Base-by-base conservation (phyloP, 2,113 vertebrate species). In the Rhineura floridana region DNA sequence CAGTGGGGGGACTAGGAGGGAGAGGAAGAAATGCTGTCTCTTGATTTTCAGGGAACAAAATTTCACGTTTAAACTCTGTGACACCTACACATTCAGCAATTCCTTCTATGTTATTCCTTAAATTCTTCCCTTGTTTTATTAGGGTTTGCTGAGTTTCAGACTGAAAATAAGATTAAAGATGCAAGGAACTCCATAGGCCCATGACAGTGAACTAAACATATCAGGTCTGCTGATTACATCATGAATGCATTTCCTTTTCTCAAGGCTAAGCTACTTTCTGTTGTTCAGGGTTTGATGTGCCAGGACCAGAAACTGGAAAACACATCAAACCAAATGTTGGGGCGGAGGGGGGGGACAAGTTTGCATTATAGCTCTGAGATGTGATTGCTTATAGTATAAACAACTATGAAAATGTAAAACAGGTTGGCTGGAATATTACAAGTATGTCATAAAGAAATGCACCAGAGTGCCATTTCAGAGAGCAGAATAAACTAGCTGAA, bases 261-360 rank as follows among this genome's bases (percentile, higher is more conserved):
- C 91, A 87, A 96, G 88, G 55, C 84, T 92, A 94, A 86, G 78
- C 50, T 90, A 93, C n/a, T 23, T 91, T 96, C 92, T 95, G 95
- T 94, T 95, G 73, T 77, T 88, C 62, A 15, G 87, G 95, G 90
- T 96, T 96, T 96, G 96, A 97, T 96, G 95, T 96, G 96, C 96
- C 96, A 96, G 96, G 92, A 94, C 91, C 92, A 96, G 67, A 96
- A 96, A 96, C 92, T 93, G 94, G 95, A 95, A 96, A 96, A 93
- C 89, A 87, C 93, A 96, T 95, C 96, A 97, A 97, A 95, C 96
- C 94, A 97, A 96, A 97, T 97, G 95, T 95, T 96, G 80, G 50
- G 28, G 6, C 5, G 9, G 75, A 59, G 73, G 4, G 15, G 7
- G 39, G 30, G 17, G 30, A 4, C 94, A 95, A 97, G 92, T 94